Conservation (phyloP, 2,888 invertebrate species). For the Tribolium freemani region DNA sequence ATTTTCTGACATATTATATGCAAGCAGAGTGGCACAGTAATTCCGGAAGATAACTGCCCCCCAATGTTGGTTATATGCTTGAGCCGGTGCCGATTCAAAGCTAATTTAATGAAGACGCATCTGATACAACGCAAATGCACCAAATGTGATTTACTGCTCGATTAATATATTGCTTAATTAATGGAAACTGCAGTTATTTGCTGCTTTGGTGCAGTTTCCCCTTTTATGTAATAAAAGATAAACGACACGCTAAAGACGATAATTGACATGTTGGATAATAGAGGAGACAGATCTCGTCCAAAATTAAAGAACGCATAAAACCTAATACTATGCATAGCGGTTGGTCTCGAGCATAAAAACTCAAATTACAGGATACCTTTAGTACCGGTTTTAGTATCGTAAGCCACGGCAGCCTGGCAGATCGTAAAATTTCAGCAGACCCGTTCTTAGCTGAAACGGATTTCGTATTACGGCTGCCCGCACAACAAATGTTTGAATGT, state of each 20-base stretch:
- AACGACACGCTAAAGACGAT: constrained; percentile 13
- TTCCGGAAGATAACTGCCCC: constrained; percentile 29
- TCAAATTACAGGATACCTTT: constrained; percentile 54
- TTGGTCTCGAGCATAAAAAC: constrained; percentile 51
- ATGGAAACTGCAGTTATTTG: not conserved
- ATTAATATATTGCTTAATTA: constrained; percentile 22
- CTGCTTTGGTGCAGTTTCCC: not conserved
- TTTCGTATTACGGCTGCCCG: constrained; percentile 43
- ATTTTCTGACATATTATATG: constrained; percentile 16
- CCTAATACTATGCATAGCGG: constrained; percentile 51
- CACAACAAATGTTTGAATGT: constrained; percentile 43
- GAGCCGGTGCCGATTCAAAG: constrained; percentile 12
- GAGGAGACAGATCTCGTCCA: constrained; percentile 36
- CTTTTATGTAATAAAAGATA: too few relatives aligned
- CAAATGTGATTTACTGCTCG: constrained; percentile 33
- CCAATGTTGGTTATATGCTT: too few relatives aligned
- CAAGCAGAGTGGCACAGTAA: not conserved
- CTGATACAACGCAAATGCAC: too few relatives aligned
- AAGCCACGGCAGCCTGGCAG: constrained; percentile 50
- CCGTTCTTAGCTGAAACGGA: constrained; percentile 44
- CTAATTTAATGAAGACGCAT: constrained; percentile 36
- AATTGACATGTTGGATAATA: constrained; percentile 26
- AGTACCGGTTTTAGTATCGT: constrained; percentile 52
- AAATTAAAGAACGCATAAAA: constrained; percentile 51
- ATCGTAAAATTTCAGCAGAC: constrained; percentile 49